Conservation (phyloP, 1,140 invertebrate species). For the Drosophila bocqueti region DNA sequence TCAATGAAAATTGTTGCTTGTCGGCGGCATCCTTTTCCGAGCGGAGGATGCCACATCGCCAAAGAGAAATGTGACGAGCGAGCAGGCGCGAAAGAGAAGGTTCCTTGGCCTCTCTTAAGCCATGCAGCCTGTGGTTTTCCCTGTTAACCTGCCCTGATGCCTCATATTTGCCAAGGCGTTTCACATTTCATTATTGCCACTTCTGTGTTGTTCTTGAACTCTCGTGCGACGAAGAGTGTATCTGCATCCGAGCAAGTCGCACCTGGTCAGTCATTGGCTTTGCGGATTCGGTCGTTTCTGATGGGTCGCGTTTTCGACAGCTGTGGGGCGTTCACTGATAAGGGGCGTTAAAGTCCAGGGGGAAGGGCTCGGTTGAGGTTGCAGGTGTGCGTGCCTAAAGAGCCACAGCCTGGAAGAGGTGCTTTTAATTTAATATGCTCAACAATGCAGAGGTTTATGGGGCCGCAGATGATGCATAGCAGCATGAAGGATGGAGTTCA, state of each 20-base stretch:
- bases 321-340: slow-evolving; percentile 19
- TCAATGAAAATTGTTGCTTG: slow-evolving; percentile 80
- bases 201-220: slow-evolving; percentile 39
- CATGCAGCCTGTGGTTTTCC: slow-evolving; percentile 16
- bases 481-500: neutral
- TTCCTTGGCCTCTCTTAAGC: slow-evolving; percentile 32
- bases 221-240: slow-evolving; percentile 14
- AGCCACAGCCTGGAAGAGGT: slow-evolving; percentile 6
- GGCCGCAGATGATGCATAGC: neutral
- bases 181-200: slow-evolving; percentile 39
- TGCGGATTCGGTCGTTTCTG: neutral
- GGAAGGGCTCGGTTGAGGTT: neutral
- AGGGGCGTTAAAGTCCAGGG: neutral
- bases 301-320: neutral
- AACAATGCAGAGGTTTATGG: slow-evolving; percentile 5
- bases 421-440: slow-evolving; percentile 2
- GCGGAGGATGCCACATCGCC: slow-evolving; percentile 3
- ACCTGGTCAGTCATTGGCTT: slow-evolving; percentile 25
- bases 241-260: neutral
- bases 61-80: slow-evolving; percentile 20
- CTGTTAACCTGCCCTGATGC: slow-evolving; percentile 23
- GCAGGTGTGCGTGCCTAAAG: slow-evolving; percentile 29
- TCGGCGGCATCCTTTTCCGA: slow-evolving; percentile 41
- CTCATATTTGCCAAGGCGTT: slow-evolving; percentile 37
- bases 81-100: slow-evolving; percentile 28